Conservation (phyloP, 2,797 vertebrate genomes). For the Darevskia mixta region DNA sequence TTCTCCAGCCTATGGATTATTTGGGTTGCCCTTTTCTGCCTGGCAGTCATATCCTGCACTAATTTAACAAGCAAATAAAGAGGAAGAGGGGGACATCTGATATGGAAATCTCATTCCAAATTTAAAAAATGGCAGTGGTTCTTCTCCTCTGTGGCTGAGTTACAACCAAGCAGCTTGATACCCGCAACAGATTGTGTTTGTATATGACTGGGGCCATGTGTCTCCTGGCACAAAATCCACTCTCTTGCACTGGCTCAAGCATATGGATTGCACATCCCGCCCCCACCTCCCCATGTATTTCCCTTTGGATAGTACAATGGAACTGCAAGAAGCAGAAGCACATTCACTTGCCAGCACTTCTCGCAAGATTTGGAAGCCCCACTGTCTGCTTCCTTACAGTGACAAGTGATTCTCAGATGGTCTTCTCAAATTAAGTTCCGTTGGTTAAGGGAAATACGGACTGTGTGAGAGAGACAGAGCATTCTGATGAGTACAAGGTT, state of each 20-base stretch:
- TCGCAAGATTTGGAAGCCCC: background rate
- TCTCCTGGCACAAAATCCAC: background rate
- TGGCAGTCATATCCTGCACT: conserved; percentile 9
- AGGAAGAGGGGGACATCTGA: conserved; percentile 21
- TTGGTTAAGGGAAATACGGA: background rate
- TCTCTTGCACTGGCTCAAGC: background rate
- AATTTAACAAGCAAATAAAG: conserved; percentile 28
- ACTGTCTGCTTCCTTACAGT: background rate
- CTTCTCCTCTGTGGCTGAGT: background rate
- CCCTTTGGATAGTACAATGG: background rate
- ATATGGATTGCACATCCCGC: background rate
- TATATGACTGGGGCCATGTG: background rate
- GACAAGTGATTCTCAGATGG: background rate
- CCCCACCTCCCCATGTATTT: background rate
- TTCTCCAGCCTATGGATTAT: background rate
- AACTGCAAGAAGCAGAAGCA: background rate
- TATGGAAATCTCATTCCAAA: conserved; percentile 8
- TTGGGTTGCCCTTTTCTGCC: background rate
- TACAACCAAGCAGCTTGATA: conserved; percentile 3
- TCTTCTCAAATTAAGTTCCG: background rate
- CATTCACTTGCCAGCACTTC: background rate
- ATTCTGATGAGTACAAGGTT: no score
- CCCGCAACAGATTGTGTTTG: conserved; percentile 4
- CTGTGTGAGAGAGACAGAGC: no score
- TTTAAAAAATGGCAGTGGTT: conserved; percentile 8